phyloP scores from a whole-genome alignment of 2,113 vertebrate species.

The Chamaea fasciata region DNA sequence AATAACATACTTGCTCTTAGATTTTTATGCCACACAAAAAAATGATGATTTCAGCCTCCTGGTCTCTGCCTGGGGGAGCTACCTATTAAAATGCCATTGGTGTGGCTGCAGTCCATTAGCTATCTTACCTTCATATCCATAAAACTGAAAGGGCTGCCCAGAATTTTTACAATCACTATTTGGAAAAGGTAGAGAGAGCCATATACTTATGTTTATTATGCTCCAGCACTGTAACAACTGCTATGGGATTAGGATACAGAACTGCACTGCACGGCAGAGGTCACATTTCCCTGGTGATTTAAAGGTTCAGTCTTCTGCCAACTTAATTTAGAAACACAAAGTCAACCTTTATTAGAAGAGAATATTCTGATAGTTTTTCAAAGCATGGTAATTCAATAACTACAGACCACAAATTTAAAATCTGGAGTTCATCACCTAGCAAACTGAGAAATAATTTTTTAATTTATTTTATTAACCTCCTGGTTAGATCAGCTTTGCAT shows the following conservation, averaged over 20 bases:
- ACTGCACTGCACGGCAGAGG: conserved; percentile 31
- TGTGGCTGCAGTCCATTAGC: conserved; percentile 58
- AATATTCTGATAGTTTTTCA: conserved; percentile 17
- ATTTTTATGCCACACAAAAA: conserved; percentile 19
- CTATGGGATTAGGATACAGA: conserved; percentile 45
- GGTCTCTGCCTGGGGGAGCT: conserved; percentile 34
- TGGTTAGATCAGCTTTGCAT: background rate
- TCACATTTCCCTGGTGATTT: conserved; percentile 40
- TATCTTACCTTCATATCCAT: conserved; percentile 49
- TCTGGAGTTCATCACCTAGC: background rate
- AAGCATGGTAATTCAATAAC: conserved; percentile 21
- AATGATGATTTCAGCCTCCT: background rate
- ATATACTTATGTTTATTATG: conserved; percentile 36
- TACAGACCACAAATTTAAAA: background rate
- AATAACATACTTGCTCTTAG: background rate
- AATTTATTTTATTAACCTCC: background rate
- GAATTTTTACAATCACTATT: conserved; percentile 57
- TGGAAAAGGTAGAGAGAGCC: conserved; percentile 39
- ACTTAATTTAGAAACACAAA: conserved; percentile 59
- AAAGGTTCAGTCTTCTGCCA: conserved; percentile 42
- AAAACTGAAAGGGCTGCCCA: conserved; percentile 56
- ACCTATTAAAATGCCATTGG: conserved; percentile 64
- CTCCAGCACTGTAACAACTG: conserved; percentile 14
- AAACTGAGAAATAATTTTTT: background rate
- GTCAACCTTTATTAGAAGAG: background rate